Evolutionary conservation across 2,888 invertebrate genomes (phyloP).

Genomic region (Perizoma affinitatum): DNA sequence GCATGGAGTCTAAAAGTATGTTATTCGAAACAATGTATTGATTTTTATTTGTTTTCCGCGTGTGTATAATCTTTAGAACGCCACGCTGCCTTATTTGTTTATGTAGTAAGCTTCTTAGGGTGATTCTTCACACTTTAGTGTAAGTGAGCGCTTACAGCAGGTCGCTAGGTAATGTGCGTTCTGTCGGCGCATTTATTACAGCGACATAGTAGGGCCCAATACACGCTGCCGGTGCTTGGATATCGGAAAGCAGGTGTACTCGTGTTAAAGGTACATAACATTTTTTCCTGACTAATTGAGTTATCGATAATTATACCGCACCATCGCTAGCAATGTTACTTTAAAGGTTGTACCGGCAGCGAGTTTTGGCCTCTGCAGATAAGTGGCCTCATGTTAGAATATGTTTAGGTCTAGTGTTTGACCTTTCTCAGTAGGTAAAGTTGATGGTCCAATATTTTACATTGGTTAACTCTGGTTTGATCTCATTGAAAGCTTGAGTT

Average conservation of each 20-base stretch:
- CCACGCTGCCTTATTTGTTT: slow-evolving; percentile 27
- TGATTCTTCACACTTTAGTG: background rate
- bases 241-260: too few species aligned
- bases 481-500: slow-evolving; percentile 25
- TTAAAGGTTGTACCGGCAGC: too few species aligned
- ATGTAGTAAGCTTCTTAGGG: slow-evolving; percentile 16
- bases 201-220: too few species aligned
- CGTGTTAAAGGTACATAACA: too few species aligned
- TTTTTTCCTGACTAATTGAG: too few species aligned
- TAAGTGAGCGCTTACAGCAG: too few species aligned
- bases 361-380: too few species aligned
- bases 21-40: slow-evolving; percentile 1
- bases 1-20: background rate
- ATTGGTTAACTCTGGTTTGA: slow-evolving; percentile 19
- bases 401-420: slow-evolving; percentile 6
- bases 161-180: too few species aligned
- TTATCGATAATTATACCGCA: too few species aligned
- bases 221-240: too few species aligned
- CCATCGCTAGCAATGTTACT: too few species aligned
- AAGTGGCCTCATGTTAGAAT: background rate
- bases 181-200: too few species aligned
- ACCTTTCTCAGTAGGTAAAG: slow-evolving; percentile 8
- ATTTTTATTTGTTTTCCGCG: slow-evolving; percentile 21
- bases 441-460: slow-evolving; percentile 17
- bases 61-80: slow-evolving; percentile 14